Conservation (phyloP, 2,113 vertebrate genomes). For the Carlito syrichta region DNA sequence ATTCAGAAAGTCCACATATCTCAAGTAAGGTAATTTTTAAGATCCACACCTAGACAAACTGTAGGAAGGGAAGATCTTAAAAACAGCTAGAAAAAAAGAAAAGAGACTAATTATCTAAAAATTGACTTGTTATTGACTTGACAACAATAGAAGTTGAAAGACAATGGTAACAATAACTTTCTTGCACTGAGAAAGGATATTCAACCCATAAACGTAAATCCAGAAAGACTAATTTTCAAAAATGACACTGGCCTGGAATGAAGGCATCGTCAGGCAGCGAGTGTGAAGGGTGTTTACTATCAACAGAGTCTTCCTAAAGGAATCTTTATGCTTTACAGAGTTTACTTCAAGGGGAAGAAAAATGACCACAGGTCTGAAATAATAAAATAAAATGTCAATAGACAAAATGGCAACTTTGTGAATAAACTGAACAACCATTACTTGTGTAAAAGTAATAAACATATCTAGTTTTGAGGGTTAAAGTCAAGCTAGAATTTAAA, state of each 20-base stretch:
- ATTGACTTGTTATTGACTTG: neutral
- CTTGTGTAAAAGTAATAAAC: neutral
- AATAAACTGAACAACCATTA: neutral
- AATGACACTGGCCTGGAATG: neutral
- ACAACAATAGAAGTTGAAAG: neutral
- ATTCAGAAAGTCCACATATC: neutral
- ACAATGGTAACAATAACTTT: neutral
- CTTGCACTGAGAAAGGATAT: neutral
- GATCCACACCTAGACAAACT: neutral
- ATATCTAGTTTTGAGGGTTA: neutral
- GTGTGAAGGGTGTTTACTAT: neutral
- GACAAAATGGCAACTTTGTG: neutral
- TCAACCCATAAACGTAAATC: neutral
- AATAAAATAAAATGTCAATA: neutral
- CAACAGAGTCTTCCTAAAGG: neutral
- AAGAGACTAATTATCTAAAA: neutral
- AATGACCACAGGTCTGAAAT: neutral
- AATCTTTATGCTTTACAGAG: neutral
- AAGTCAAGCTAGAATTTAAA: slow-evolving; percentile 1
- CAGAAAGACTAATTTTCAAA: neutral
- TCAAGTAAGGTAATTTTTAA: neutral
- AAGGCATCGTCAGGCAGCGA: neutral
- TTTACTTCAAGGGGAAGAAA: neutral
- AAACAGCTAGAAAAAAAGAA: neutral
- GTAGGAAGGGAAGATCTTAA: neutral